Base-by-base conservation (phyloP, 2,113 vertebrate species). In the Syngnathus scovelli region DNA sequence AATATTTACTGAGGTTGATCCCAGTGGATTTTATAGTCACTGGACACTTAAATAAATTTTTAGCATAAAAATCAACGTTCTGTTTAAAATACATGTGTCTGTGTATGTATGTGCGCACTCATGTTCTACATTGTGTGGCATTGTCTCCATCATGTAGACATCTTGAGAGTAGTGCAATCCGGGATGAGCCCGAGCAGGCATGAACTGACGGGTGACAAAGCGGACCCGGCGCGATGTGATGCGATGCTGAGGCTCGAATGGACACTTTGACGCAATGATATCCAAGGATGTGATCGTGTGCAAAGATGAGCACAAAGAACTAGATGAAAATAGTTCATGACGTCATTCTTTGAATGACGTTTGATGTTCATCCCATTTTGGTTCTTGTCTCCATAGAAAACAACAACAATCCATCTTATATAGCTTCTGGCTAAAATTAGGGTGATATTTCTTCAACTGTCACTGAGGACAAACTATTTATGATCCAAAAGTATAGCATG, bases 131-230 rank as follows among this genome's bases (percentile, higher is more conserved):
- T 87, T 91, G 81, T 93, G 90, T 93, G 88, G 80, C 91, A 12
- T 93, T 95, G 92, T 96, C 94, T 94, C 90, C 91, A 93, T 94
- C 91, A 92, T 92, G 87, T 96, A 96, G 94, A 95, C 93, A 92
- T 91, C 92, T 95, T 93, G 93, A 93, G 89, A 93, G 92, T 92
- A 95, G 91, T 92, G 90, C 87, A 79, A 88, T 92, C 93, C 93
- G 91, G 93, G 83, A 92, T 92, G 93, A 90, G 88, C 94, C 88
- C 89, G 93, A 95, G 91, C 93, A 33, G 89, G 89, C 94, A 73
- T 89, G 27, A 94, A 88, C 66, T 90, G 92, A 92, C 90, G 92
- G 92, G 76, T 91, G 93, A 92, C 83, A 92, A 84, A 89, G 78
- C 85, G 91, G 91, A 93, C 87, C 85, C 77, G 90, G 92, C 90